Evolutionary conservation across 2,797 vertebrate genomes (phyloP), one percentile per base, ranked within the genome.

Genomic region (Furcifer pardalis): DNA sequence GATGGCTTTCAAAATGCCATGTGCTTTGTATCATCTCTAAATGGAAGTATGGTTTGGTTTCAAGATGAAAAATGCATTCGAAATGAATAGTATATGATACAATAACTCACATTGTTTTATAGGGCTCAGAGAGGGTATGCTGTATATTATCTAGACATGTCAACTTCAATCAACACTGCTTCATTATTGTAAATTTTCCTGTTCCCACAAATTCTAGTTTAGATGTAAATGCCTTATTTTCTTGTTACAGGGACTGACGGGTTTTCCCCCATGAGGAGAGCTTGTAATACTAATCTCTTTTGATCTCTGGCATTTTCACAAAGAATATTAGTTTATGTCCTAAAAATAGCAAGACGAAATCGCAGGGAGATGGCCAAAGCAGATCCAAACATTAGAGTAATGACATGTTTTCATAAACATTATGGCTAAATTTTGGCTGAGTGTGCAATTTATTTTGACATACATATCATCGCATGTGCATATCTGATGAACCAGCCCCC

Each of bases 271-370:
- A 7, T 46, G 80, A 78, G 77, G 44, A 80, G 76, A 83, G 19
- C 60, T 77, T 85, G 42, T 87, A 68, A 72, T 81, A 68, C 7
- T 15, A 71, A 69, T 87, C n/a, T 3, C 84, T 68, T 90, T 81
- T 83, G 79, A 79, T 79, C 88, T 88, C 80, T 90, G 84, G 23
- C 73, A 73, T 52, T 56, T 90, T 73, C 79, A 30, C n/a, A 79
- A 56, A 60, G 30, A 88, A 63, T 72, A 25, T 49, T 78, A 42
- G 35, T 84, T 74, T 80, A 46, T 79, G 77, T 71, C 72, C 77
- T 62, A 85, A 63, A 88, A 86, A 74, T 63, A 79, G 35, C 75
- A 86, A 86, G 49, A 86, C 82, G 0, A 77, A 85, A 81, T 83
- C 46, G 30, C 46, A 77, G 27, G 63, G 0, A 30, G 80, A 81